Evolutionary conservation across 2,113 vertebrate genomes (phyloP), one percentile per base, ranked within the genome.

Genomic region (Smithornis capensis): DNA sequence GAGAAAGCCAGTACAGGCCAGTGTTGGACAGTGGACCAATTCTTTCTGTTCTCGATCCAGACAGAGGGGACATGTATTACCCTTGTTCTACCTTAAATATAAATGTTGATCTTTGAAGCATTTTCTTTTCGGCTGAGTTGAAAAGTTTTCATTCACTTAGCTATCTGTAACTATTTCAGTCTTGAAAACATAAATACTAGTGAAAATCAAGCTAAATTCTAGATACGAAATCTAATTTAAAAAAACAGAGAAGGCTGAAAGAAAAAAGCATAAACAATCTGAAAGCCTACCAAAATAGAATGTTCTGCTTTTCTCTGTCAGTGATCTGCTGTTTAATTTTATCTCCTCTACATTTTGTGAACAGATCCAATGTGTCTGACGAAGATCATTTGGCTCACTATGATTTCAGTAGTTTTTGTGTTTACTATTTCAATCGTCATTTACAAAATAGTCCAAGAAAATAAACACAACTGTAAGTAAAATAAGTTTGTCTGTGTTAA

Each of bases 361-460:
- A 64, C 97, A 98, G 98, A 96, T 97, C 95, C 95, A 5, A 91
- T 86, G 83, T 97, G 96, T 78, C 68, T 80, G 40, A 65, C 19
- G 35, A 98, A 97, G 93, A 97, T 97, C 52, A 90, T 90, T 49
- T 98, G 97, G 97, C 91, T 98, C 59, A 38, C 88, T 91, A 96
- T 98, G 90, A 87, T 98, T 82, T 14, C 94, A n/a, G 59, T 94
- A 52, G 96, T 98, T 80, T 90, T 97, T 93, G 52, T 97, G 81
- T 76, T 96, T 74, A 92, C 91, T 37, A 13, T 97, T 92, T 94
- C 92, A 59, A 15, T 92, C 0, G 91, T 96, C 70, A 59, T 93
- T 80, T 89, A 90, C 95, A 98, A 98, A 97, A 90, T 98, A 74
- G 65, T 96, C 59, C 88, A 97, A 95, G 97, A 84, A 65, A 95